Conservation (phyloP, 2,113 vertebrate genomes). For the Prunella fulvescens region DNA sequence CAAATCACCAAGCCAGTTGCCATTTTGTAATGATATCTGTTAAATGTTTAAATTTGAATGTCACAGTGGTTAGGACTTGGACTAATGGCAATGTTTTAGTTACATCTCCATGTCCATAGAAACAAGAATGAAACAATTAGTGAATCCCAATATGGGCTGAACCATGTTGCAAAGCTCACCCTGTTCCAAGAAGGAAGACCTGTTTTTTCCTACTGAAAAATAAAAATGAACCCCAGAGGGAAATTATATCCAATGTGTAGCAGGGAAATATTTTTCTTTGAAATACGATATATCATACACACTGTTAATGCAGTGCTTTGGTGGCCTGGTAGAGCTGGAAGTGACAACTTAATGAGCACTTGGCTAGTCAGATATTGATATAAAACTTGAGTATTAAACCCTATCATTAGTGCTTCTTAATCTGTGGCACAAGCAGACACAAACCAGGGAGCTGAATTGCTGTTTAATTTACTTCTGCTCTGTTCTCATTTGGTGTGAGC, state of each 20-base stretch:
- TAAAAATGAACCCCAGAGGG: not conserved
- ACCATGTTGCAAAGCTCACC: not conserved
- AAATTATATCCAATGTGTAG: not conserved
- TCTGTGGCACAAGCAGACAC: not conserved
- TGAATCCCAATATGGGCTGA: not conserved
- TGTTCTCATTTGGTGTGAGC: not conserved
- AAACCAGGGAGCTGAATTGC: not conserved
- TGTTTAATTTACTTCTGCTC: not conserved
- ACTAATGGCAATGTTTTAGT: not conserved
- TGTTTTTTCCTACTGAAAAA: not conserved
- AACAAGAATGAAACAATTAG: not conserved
- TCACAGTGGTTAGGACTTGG: not conserved
- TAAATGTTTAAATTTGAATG: constrained; percentile 17
- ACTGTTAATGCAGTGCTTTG: not conserved
- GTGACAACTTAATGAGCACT: not conserved
- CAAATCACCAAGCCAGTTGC: not conserved
- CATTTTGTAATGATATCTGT: not conserved
- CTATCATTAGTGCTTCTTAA: not conserved
- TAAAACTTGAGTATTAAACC: not conserved
- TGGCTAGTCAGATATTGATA: not conserved
- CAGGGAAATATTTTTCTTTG: not conserved
- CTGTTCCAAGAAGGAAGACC: not conserved
- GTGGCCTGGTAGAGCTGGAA: not conserved
- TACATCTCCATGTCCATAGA: not conserved
- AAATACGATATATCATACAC: not conserved